Conservation (phyloP, 2,113 vertebrate species). For the Condylura cristata region DNA sequence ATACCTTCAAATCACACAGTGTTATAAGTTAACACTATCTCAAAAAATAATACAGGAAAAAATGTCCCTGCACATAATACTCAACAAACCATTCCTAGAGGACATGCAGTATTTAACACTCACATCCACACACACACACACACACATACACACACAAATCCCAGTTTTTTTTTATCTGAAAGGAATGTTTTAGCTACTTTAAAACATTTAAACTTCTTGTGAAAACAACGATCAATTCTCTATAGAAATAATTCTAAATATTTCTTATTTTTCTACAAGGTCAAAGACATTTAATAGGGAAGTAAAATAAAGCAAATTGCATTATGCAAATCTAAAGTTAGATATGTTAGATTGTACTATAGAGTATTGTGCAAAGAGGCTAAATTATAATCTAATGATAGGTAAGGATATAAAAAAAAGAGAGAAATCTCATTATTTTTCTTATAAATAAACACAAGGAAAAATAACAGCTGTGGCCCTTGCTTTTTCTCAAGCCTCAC, state of each 20-base stretch:
- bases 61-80: background rate
- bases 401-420: background rate
- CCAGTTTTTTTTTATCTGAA: background rate
- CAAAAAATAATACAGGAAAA: background rate
- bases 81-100: background rate
- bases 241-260: constrained; percentile 9
- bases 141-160: background rate
- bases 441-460: background rate
- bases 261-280: background rate
- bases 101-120: background rate
- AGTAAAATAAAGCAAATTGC: constrained; percentile 4
- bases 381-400: background rate
- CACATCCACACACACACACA: too few relatives aligned
- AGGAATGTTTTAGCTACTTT: background rate
- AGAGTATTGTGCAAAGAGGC: background rate
- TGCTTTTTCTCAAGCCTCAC: background rate
- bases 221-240: background rate
- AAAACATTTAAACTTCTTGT: background rate
- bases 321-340: background rate
- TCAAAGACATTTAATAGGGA: constrained; percentile 38
- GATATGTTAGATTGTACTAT: background rate
- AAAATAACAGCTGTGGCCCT: background rate
- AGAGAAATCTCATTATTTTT: background rate
- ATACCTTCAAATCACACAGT: background rate
- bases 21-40: too few relatives aligned